Base-by-base conservation (phyloP, 2,797 vertebrate genomes). In the Eulemur albifrons region DNA sequence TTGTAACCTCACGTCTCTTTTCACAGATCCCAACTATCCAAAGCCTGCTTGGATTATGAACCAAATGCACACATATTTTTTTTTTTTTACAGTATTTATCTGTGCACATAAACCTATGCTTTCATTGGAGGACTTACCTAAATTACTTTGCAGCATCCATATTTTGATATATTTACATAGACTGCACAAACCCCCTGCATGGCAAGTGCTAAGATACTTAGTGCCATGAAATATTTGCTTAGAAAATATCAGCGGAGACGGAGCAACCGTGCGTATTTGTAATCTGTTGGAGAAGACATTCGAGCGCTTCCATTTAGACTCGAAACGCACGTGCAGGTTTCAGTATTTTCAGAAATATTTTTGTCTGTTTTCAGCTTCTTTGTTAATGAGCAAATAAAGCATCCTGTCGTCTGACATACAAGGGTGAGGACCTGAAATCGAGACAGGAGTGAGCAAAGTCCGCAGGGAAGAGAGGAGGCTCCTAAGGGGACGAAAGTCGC, bases 401-500 rank as follows among this genome's bases (percentile, higher is more conserved):
- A 97, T 85, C 87, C 79, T 98, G 86, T 97, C 93, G 83, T 94
- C 92, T 97, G 94, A 92, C 97, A 91, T 84, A 35, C 43, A 89
- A 91, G 95, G 97, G 93, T 88, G 89, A 90, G 79, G 75, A 93
- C 45, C 96, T 75, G 88, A 79, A 81, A 97, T 97, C 75, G 92
- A 97, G 96, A 96, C 57, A 75, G 93, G 95, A 45, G 6, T 20
- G 50, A 52, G 50, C 50, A 52, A n/a, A 94, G 90, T 94, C 89
- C 69, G 95, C 79, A 92, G 18, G 92, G 96, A 88, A 98, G 96
- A 96, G 93, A 95, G 94, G 95, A 94, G 96, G 93, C 94, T 97
- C 97, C 63, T 97, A 98, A 98, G 97, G 98, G 98, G 97, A 97
- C 97, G 82, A 98, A 98, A 98, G 97, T 95, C 97, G 97, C 97